Conservation (phyloP, 2,113 vertebrate genomes). For the Scomber scombrus region DNA sequence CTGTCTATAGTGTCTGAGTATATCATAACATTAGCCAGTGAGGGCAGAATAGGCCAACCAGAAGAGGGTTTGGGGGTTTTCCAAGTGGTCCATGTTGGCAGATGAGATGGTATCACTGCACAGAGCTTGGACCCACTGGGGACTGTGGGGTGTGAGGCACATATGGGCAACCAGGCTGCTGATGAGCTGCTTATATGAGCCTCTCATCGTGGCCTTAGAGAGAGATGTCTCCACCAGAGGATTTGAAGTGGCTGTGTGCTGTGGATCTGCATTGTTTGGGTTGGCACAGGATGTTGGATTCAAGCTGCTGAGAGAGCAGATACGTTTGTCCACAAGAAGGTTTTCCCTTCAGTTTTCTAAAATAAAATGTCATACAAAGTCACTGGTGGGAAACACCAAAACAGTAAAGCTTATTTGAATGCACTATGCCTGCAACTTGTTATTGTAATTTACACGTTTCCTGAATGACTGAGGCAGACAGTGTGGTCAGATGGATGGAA, state of each 20-base stretch:
- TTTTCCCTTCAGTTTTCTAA: slow-evolving; percentile 20
- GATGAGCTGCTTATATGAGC: slow-evolving; percentile 81
- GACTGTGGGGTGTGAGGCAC: slow-evolving; percentile 81
- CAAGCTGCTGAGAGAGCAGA: slow-evolving; percentile 42
- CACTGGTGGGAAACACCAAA: neutral
- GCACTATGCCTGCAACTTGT: slow-evolving; percentile 30
- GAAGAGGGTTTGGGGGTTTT: slow-evolving; percentile 58
- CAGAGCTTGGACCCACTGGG: slow-evolving; percentile 78
- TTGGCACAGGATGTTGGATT: slow-evolving; percentile 50
- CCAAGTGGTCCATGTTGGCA: slow-evolving; percentile 78
- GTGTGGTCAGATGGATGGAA: slow-evolving; percentile 71
- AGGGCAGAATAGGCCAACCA: slow-evolving; percentile 61
- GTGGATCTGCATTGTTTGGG: slow-evolving; percentile 57
- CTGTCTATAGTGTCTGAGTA: slow-evolving; percentile 30
- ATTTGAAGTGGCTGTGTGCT: slow-evolving; percentile 52
- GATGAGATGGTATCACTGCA: slow-evolving; percentile 82
- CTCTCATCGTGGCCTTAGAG: slow-evolving; percentile 74
- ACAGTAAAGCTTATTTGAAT: slow-evolving; percentile 31
- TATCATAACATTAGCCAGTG: slow-evolving; percentile 51
- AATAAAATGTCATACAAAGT: slow-evolving; percentile 20
- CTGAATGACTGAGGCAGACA: slow-evolving; percentile 50
- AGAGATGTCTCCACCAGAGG: slow-evolving; percentile 64
- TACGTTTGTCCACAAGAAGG: slow-evolving; percentile 26
- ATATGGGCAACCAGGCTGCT: slow-evolving; percentile 85
- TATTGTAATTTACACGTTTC: slow-evolving; percentile 62